Conservation (phyloP, 2,113 vertebrate genomes). For the Saimiri boliviensis region DNA sequence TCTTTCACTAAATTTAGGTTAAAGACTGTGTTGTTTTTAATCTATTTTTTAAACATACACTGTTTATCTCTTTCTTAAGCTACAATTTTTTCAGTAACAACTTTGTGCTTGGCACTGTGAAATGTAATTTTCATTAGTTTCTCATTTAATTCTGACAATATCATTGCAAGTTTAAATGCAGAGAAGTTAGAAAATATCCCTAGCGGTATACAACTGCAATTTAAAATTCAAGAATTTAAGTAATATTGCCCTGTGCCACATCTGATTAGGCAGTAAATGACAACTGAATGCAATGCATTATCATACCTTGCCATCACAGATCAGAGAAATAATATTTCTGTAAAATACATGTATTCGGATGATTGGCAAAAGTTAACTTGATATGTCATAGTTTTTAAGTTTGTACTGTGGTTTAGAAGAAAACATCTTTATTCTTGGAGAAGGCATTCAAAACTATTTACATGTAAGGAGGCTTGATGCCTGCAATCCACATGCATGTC, state of each 20-base stretch:
- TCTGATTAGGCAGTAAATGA: not conserved
- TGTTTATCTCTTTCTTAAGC: not conserved
- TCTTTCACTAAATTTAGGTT: not conserved
- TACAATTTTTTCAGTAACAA: not conserved
- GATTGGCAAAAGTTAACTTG: not conserved
- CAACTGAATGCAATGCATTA: not conserved
- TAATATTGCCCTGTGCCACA: not conserved
- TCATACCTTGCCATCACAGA: not conserved
- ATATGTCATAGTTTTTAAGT: not conserved
- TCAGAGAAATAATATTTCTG: not conserved
- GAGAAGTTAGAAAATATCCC: not conserved
- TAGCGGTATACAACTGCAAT: not conserved
- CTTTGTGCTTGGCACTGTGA: not conserved
- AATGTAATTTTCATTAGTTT: not conserved
- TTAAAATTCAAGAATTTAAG: constrained; percentile 33
- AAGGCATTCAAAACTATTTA: not conserved
- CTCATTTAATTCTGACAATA: not conserved
- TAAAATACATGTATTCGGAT: not conserved
- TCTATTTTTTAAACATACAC: not conserved
- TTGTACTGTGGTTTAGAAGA: not conserved
- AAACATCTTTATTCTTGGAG: not conserved
- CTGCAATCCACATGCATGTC: not conserved
- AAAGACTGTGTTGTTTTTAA: not conserved
- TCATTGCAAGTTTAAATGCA: not conserved
- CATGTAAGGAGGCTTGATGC: not conserved